Evolutionary conservation across 2,113 vertebrate genomes (phyloP).

Genomic region (Podarcis muralis): DNA sequence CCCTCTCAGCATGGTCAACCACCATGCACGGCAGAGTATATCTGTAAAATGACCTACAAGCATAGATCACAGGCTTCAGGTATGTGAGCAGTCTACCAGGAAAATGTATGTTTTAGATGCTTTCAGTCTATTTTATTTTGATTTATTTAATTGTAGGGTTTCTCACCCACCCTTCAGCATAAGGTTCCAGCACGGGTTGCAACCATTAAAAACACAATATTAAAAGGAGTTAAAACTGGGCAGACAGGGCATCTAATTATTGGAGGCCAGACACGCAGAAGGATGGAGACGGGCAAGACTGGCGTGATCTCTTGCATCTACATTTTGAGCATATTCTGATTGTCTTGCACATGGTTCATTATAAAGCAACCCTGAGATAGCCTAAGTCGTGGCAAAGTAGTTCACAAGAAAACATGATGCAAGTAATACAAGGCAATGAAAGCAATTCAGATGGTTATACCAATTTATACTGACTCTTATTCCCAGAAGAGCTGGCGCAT

Average conservation of each 20-base stretch:
- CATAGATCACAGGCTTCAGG: too few species aligned
- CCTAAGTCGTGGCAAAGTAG: neutral
- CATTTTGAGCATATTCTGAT: neutral
- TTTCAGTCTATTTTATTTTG: neutral
- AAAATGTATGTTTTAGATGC: neutral
- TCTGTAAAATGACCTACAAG: neutral
- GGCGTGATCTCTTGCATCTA: neutral
- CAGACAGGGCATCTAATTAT: neutral
- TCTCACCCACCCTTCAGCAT: neutral
- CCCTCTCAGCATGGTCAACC: neutral
- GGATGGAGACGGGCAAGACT: too few species aligned
- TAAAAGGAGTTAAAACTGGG: neutral
- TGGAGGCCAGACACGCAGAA: neutral
- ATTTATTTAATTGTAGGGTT: neutral
- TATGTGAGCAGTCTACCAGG: neutral
- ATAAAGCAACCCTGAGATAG: neutral
- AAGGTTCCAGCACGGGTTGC: too few species aligned
- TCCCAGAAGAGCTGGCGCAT: neutral
- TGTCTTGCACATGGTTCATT: neutral
- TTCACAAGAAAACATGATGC: neutral
- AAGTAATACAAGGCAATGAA: neutral
- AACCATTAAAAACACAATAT: too few species aligned
- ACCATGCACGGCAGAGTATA: neutral
- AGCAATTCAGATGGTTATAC: slow-evolving; percentile 15
- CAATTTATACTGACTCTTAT: slow-evolving; percentile 37